Percentiles rank a stretch among this genome's conserved stretches.
phyloP scores from a whole-genome alignment of 1,140 invertebrate genomes.

The Phymastichus coffea region DNA sequence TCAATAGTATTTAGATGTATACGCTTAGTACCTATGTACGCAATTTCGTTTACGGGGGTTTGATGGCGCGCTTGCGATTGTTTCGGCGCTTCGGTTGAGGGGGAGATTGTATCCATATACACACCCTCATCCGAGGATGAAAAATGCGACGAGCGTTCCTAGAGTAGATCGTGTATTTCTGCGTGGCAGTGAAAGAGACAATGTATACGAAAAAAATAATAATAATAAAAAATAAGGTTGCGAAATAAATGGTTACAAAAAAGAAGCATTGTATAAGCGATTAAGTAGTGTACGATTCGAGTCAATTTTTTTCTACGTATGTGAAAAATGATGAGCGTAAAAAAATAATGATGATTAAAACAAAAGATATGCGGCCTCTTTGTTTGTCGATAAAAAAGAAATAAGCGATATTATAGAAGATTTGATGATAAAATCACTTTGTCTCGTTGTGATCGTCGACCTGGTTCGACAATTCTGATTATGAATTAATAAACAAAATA shows the following conservation, averaged over 20 bases:
- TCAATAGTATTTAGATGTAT: slow-evolving; percentile 20
- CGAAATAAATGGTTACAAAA: too few relatives aligned
- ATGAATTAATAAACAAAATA: slow-evolving; percentile 42
- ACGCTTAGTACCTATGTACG: slow-evolving; percentile 27
- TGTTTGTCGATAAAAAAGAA: slow-evolving; percentile 45
- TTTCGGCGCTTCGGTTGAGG: too few relatives aligned
- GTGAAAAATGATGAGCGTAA: too few relatives aligned
- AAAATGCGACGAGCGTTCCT: neutral
- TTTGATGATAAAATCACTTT: slow-evolving; percentile 43
- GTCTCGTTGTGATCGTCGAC: slow-evolving; percentile 55
- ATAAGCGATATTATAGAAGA: slow-evolving; percentile 36
- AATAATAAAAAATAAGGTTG: neutral
- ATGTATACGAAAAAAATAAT: slow-evolving; percentile 3
- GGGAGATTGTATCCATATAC: too few relatives aligned
- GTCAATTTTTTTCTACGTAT: slow-evolving; percentile 33
- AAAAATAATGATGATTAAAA: too few relatives aligned
- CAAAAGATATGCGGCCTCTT: slow-evolving; percentile 31
- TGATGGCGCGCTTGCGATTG: slow-evolving; percentile 17
- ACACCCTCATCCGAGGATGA: too few relatives aligned
- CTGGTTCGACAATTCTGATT: slow-evolving; percentile 45
- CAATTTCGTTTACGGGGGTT: slow-evolving; percentile 29
- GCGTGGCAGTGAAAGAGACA: neutral
- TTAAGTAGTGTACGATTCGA: slow-evolving; percentile 33
- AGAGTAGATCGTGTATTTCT: too few relatives aligned
- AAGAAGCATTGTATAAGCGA: too few relatives aligned